Evolutionary conservation across 2,888 invertebrate species (phyloP).

Genomic region (Hyalella azteca): DNA sequence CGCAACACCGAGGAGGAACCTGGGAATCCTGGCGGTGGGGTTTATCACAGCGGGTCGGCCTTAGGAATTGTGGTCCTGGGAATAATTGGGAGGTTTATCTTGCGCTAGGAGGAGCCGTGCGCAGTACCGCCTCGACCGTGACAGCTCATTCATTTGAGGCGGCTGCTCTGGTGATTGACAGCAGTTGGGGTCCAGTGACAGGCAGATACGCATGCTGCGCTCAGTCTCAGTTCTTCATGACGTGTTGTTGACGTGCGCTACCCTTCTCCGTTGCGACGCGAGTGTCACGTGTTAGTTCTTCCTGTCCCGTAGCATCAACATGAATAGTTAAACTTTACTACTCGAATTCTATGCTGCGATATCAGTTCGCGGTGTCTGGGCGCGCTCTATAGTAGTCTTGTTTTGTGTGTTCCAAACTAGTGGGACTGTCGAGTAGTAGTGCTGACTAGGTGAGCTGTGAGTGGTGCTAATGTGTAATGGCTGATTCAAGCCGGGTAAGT

Average conservation of each 20-base stretch:
- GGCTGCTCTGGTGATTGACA: constrained; percentile 58
- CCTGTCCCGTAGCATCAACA: constrained; percentile 20
- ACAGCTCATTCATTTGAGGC: constrained; percentile 59
- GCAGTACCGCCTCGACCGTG: constrained; percentile 54
- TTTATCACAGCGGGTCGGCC: constrained; percentile 45
- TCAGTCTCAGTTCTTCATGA: constrained; percentile 59
- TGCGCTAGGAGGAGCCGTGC: constrained; percentile 44
- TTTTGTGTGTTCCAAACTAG: constrained; percentile 18
- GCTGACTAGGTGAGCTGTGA: constrained; percentile 16
- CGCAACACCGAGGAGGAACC: not conserved
- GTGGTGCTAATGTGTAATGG: constrained; percentile 23
- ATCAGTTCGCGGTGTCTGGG: not conserved
- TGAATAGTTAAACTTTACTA: constrained; percentile 17
- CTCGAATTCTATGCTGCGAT: not conserved
- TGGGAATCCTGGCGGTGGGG: constrained; percentile 40
- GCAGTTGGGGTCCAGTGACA: constrained; percentile 59
- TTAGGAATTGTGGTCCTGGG: constrained; percentile 41
- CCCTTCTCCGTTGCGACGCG: constrained; percentile 20
- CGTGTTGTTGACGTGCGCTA: constrained; percentile 58
- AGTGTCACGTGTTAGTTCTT: constrained; percentile 45
- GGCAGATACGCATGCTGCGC: constrained; percentile 59
- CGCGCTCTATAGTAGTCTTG: not conserved
- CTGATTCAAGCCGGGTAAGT: constrained; percentile 33
- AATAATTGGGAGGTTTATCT: constrained; percentile 38
- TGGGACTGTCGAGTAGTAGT: constrained; percentile 16